These are phyloP conservation scores for honey bee (Apis mellifera) DNA, from an alignment of 1,140 invertebrate species.

Conservation along the genomic window DNA sequence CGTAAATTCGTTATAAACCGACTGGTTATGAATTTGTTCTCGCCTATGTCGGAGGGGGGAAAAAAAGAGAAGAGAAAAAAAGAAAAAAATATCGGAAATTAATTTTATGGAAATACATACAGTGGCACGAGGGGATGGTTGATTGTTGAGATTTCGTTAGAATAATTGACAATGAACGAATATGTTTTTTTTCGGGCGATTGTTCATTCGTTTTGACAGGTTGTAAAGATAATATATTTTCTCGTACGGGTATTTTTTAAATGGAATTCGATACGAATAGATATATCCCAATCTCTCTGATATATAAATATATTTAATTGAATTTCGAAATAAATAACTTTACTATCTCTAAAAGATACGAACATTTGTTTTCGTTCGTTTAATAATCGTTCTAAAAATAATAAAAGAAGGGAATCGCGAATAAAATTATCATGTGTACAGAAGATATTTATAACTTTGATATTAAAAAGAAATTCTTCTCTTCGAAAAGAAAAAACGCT, in stretches of 20 bases:
- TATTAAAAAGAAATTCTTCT: too few species aligned
- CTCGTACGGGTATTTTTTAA: neutral
- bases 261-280: neutral
- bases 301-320: neutral
- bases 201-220: neutral
- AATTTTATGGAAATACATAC: constrained; percentile 26
- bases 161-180: neutral
- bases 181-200: too few species aligned
- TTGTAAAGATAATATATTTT: neutral
- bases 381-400: too few species aligned
- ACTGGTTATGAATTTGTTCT: constrained; percentile 22
- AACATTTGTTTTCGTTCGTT: too few species aligned
- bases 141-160: constrained; percentile 9
- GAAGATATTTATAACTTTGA: too few species aligned
- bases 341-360: too few species aligned
- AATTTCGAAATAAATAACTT: neutral
- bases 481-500: too few species aligned
- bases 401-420: too few species aligned
- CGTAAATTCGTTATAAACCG: constrained; percentile 48
- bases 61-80: neutral
- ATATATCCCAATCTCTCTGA: neutral
- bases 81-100: constrained; percentile 9
- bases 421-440: too few species aligned
- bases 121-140: too few species aligned
- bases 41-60: too few species aligned